These are phyloP conservation scores for Hydrolagus affinis DNA, from an alignment of 2,113 vertebrate species.

Conservation along the genomic window DNA sequence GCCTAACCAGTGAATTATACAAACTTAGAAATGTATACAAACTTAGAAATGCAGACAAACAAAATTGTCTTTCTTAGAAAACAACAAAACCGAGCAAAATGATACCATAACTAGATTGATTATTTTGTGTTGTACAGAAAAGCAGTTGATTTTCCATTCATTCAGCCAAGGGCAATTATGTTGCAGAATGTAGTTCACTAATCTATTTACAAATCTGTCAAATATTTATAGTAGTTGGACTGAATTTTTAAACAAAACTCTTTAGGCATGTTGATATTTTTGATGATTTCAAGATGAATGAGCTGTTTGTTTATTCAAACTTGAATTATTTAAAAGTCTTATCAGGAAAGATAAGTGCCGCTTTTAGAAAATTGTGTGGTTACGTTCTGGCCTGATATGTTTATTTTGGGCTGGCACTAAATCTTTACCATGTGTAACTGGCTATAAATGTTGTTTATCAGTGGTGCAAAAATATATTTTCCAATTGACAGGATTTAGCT, in stretches of 20 bases:
- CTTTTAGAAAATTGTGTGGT: neutral
- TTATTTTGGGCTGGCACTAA: neutral
- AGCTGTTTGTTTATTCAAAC: neutral
- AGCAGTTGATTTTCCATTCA: neutral
- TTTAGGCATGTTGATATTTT: neutral
- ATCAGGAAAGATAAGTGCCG: neutral
- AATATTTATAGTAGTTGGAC: neutral
- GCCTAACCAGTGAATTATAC: no score
- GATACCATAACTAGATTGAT: no score
- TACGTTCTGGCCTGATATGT: neutral
- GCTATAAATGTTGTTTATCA: neutral
- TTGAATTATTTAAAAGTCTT: neutral
- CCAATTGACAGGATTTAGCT: neutral
- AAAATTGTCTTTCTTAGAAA: no score
- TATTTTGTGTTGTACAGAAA: neutral
- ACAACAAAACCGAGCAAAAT: no score
- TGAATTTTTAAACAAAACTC: conserved; percentile 18
- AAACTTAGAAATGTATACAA: no score
- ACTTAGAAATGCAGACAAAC: no score
- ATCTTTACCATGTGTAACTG: neutral
- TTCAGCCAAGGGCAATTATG: neutral
- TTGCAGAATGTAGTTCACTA: neutral
- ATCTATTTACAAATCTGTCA: neutral
- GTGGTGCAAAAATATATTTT: neutral
- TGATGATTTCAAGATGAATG: conserved; percentile 1